These are phyloP conservation scores for pig (Sus scrofa) DNA, from an alignment of 2,113 vertebrate species.

Conservation along the genomic window DNA sequence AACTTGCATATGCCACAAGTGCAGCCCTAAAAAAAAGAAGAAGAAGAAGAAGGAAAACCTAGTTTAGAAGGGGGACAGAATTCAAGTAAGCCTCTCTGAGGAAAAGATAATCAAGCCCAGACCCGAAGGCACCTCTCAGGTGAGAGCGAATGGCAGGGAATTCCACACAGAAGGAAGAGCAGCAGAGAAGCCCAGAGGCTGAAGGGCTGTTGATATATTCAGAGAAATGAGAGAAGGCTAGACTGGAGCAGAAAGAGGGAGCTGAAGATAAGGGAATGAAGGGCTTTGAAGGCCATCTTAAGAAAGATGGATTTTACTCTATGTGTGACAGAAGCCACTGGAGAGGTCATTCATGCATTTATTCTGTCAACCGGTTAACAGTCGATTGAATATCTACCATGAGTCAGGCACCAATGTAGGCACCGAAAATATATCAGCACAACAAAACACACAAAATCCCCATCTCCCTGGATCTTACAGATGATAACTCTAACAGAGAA, in stretches of 20 bases:
- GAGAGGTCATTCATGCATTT: background rate
- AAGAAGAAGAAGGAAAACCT: background rate
- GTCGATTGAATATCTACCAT: background rate
- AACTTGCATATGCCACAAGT: too few relatives aligned
- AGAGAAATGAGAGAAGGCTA: background rate
- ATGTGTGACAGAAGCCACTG: background rate
- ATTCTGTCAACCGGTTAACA: background rate
- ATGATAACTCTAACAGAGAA: background rate
- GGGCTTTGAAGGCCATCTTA: background rate
- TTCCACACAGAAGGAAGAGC: background rate
- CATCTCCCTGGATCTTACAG: background rate
- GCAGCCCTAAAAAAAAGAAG: background rate
- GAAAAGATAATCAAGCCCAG: background rate
- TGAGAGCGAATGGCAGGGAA: background rate
- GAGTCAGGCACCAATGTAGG: background rate
- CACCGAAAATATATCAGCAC: background rate
- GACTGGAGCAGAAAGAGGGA: background rate
- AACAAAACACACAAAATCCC: background rate
- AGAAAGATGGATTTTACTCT: background rate
- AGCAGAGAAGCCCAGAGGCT: background rate
- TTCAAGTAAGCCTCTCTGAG: background rate
- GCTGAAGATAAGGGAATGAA: background rate
- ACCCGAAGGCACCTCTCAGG: background rate
- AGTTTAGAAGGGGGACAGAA: background rate
- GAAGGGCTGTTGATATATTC: background rate